Conservation (phyloP, 2,797 vertebrate species). For the Pantherophis alleghaniensis region DNA sequence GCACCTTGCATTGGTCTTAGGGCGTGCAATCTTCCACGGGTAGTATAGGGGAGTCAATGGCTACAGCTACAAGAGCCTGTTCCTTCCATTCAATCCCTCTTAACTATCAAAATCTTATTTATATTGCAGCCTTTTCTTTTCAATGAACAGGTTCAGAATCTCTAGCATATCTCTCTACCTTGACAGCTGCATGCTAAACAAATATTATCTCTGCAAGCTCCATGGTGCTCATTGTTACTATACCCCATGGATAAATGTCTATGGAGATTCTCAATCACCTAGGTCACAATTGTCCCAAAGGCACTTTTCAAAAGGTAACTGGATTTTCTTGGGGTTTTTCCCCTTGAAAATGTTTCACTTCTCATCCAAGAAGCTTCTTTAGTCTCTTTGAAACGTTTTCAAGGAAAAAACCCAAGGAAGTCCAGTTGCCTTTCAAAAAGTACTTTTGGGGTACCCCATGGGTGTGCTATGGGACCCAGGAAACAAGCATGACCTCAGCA, state of each 20-base stretch:
- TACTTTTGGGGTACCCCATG: not conserved
- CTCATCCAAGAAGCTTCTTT: too few relatives aligned
- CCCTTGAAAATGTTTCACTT: too few relatives aligned
- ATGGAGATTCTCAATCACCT: not conserved
- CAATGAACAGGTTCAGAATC: too few relatives aligned
- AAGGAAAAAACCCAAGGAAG: too few relatives aligned
- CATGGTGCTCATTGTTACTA: not conserved
- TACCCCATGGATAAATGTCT: not conserved
- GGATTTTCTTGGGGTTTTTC: too few relatives aligned
- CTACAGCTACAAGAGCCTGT: not conserved
- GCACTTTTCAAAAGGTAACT: too few relatives aligned
- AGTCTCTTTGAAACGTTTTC: too few relatives aligned
- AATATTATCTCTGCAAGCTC: not conserved
- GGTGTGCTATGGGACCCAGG: not conserved
- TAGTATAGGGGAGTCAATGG: not conserved
- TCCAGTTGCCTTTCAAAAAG: too few relatives aligned
- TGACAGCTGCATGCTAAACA: not conserved
- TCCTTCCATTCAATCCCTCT: not conserved
- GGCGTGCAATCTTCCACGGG: not conserved
- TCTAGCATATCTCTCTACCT: not conserved
- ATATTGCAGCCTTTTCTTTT: not conserved
- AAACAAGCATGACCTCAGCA: not conserved
- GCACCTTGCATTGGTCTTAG: not conserved
- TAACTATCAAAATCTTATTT: not conserved
- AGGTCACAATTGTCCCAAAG: too few relatives aligned